Evolutionary conservation across 2,113 vertebrate genomes (phyloP).

Genomic region (Orcinus orca): DNA sequence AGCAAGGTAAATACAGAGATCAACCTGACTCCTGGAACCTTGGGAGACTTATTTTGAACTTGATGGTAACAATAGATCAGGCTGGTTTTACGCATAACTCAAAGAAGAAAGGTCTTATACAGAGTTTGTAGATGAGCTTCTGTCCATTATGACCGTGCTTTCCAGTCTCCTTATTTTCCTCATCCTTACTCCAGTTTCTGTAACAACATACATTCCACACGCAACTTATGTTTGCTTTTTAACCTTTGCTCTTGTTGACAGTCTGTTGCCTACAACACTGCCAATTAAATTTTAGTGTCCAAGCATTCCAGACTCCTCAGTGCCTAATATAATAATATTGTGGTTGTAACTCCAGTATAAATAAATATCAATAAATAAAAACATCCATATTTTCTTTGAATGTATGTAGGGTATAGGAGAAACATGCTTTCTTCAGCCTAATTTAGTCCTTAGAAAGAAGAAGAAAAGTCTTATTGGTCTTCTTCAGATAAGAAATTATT

Average conservation of each 20-base stretch:
- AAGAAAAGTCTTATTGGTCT: not conserved
- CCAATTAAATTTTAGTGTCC: not conserved
- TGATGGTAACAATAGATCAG: not conserved
- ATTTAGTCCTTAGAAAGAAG: not conserved
- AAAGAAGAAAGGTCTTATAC: not conserved
- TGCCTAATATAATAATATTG: not conserved
- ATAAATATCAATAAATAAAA: not conserved
- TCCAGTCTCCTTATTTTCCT: not conserved
- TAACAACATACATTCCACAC: constrained; percentile 20
- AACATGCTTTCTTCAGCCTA: not conserved
- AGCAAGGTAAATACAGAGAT: not conserved
- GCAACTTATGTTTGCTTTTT: constrained; percentile 12
- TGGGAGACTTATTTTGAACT: constrained; percentile 14
- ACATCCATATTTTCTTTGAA: not conserved
- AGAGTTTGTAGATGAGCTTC: not conserved
- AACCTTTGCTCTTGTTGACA: not conserved
- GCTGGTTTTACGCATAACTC: not conserved
- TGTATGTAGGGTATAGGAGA: not conserved
- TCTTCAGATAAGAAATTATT: not conserved
- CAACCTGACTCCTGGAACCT: not conserved
- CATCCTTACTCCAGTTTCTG: not conserved
- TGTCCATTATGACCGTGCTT: not conserved
- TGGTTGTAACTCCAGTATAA: not conserved
- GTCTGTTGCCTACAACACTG: not conserved
- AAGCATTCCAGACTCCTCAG: not conserved